Evolutionary conservation across 2,113 vertebrate genomes (phyloP).

Genomic region (Osmerus eperlanus): DNA sequence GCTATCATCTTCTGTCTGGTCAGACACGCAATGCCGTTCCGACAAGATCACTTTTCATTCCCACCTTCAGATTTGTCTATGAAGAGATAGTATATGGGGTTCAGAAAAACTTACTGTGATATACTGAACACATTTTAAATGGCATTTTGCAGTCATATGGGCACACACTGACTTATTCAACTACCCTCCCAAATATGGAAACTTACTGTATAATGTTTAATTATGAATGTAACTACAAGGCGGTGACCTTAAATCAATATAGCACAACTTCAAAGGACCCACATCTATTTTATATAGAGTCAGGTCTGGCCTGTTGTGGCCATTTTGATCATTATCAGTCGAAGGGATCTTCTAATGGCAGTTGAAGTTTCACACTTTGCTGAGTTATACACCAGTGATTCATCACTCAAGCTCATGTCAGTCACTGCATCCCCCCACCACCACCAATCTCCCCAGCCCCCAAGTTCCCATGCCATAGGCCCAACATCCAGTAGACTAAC

Average conservation of each 20-base stretch:
- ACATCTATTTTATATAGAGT: not conserved
- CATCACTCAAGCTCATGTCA: slow-evolving; percentile 49
- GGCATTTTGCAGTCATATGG: not conserved
- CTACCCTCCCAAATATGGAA: too few species aligned
- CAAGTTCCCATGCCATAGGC: not conserved
- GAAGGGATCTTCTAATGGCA: slow-evolving; percentile 52
- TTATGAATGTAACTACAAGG: too few species aligned
- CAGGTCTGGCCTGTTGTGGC: not conserved
- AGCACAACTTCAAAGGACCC: not conserved
- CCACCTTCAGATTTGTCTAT: slow-evolving; percentile 49
- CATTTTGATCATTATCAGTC: slow-evolving; percentile 36
- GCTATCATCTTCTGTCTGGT: slow-evolving; percentile 60
- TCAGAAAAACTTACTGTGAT: slow-evolving; percentile 39
- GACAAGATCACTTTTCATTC: slow-evolving; percentile 48
- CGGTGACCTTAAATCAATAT: too few species aligned
- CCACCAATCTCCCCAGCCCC: not conserved
- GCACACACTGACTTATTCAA: too few species aligned
- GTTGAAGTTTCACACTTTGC: slow-evolving; percentile 59
- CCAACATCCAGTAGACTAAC: not conserved
- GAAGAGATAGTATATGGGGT: slow-evolving; percentile 47
- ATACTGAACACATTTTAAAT: slow-evolving; percentile 8
- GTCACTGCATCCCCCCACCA: slow-evolving; percentile 37
- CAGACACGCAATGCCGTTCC: slow-evolving; percentile 39
- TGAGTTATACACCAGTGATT: slow-evolving; percentile 55
- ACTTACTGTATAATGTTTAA: too few species aligned